phyloP scores from a whole-genome alignment of 2,797 vertebrate species.

The Heterohyrax brucei region DNA sequence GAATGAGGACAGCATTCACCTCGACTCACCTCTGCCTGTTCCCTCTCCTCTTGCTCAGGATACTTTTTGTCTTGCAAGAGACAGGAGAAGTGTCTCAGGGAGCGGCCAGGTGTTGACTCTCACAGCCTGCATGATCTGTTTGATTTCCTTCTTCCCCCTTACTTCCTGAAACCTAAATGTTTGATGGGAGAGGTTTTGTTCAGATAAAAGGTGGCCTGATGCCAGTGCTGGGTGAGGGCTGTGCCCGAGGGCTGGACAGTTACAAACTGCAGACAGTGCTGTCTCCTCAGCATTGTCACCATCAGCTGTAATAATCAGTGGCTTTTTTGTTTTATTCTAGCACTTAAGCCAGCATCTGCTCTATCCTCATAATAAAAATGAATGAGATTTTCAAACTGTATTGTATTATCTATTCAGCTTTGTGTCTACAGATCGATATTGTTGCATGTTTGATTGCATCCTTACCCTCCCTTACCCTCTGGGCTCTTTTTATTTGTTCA shows the following conservation, averaged over 20 bases:
- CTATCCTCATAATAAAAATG: slow-evolving; percentile 68
- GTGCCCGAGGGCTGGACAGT: slow-evolving; percentile 71
- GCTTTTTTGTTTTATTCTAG: slow-evolving; percentile 75
- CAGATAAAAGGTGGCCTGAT: slow-evolving; percentile 60
- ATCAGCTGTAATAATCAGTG: slow-evolving; percentile 80
- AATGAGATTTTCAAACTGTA: slow-evolving; percentile 71
- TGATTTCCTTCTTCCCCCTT: slow-evolving; percentile 83
- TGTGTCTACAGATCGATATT: slow-evolving; percentile 82
- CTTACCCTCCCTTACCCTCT: slow-evolving; percentile 31
- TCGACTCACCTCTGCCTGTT: slow-evolving; percentile 27
- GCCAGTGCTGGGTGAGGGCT: slow-evolving; percentile 77
- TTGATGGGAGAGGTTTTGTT: slow-evolving; percentile 84
- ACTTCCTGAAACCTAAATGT: slow-evolving; percentile 86
- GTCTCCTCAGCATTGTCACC: slow-evolving; percentile 52
- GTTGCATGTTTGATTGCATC: slow-evolving; percentile 5
- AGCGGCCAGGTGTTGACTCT: too few species aligned
- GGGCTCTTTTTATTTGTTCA: slow-evolving; percentile 78
- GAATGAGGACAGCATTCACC: slow-evolving; percentile 51
- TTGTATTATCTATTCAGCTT: slow-evolving; percentile 68
- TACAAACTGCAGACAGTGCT: slow-evolving; percentile 65
- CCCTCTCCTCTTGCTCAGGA: slow-evolving; percentile 70
- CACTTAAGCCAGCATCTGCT: slow-evolving; percentile 72
- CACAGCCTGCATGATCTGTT: slow-evolving; percentile 74
- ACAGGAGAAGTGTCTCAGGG: slow-evolving; percentile 18
- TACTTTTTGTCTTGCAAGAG: slow-evolving; percentile 65